Percentiles rank a stretch among this genome's conserved stretches.
These are phyloP conservation scores for Trileptium ribeirensis DNA, from an alignment of 2,888 invertebrate species.

Conservation along the genomic window DNA sequence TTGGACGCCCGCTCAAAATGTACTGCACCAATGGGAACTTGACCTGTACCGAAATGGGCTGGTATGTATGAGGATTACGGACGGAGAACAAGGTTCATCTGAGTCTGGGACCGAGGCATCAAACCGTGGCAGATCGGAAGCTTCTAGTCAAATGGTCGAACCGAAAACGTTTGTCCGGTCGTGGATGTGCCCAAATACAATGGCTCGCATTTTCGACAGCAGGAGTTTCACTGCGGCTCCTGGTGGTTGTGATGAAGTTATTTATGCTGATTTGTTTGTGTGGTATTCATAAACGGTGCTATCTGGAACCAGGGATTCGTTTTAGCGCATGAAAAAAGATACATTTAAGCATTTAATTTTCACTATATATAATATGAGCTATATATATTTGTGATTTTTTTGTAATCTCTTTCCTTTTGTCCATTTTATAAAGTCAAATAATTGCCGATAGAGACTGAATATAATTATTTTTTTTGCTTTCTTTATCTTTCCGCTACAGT, in stretches of 20 bases:
- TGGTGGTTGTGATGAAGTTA: not conserved
- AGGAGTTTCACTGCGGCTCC: not conserved
- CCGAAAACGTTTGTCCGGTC: not conserved
- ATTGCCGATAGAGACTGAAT: no score
- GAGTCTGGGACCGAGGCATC: not conserved
- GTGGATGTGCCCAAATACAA: not conserved
- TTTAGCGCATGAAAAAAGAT: no score
- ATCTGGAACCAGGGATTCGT: no score
- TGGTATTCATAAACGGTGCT: no score
- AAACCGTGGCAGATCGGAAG: not conserved
- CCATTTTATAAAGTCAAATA: no score
- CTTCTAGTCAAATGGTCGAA: not conserved
- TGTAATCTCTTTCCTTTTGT: no score
- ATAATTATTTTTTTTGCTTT: no score
- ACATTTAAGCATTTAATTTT: no score
- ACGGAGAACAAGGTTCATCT: no score
- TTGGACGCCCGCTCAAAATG: not conserved
- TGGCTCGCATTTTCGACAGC: not conserved
- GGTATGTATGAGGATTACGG: not conserved
- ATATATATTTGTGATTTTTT: no score
- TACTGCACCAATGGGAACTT: not conserved
- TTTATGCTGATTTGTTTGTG: not conserved
- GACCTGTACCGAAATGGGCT: not conserved
- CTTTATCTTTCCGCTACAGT: no score
- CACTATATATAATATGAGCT: no score